phyloP scores from a whole-genome alignment of 2,113 vertebrate genomes.

The Hypocryptadius cinnamomeus region DNA sequence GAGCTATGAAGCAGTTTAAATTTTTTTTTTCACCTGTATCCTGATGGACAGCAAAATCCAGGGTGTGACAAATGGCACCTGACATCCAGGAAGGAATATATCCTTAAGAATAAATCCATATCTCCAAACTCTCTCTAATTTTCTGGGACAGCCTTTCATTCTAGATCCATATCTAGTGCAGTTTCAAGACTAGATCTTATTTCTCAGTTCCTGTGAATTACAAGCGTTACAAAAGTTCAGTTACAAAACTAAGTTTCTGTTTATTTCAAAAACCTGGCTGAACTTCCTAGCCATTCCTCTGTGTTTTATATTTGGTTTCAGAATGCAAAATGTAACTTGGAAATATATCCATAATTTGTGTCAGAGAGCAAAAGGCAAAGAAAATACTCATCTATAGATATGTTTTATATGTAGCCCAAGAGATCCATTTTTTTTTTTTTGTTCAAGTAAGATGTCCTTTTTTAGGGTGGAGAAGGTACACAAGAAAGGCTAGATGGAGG shows the following conservation, averaged over 20 bases:
- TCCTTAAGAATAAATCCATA: conserved; percentile 73
- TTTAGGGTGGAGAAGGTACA: not conserved
- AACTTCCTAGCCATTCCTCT: not conserved
- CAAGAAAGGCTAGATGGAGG: not conserved
- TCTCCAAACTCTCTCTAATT: conserved; percentile 70
- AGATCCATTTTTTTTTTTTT: not conserved
- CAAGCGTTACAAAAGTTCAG: conserved; percentile 13
- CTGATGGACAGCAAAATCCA: conserved; percentile 73
- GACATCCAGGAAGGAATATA: conserved; percentile 72
- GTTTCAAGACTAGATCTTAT: conserved; percentile 47
- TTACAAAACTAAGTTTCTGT: conserved; percentile 30
- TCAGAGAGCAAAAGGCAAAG: not conserved
- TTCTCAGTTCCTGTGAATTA: conserved; percentile 45
- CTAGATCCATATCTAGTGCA: conserved; percentile 66
- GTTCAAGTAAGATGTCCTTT: not conserved
- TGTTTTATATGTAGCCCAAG: not conserved
- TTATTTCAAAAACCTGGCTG: not conserved
- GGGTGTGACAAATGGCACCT: conserved; percentile 74
- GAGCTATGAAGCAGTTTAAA: conserved; percentile 46
- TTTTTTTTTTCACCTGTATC: conserved; percentile 55
- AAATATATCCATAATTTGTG: not conserved
- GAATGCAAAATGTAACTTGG: not conserved
- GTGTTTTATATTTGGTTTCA: not conserved
- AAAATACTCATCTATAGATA: not conserved
- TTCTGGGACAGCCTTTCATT: conserved; percentile 68